Evolutionary conservation across 1,140 invertebrate genomes (phyloP).

Genomic region (Drosophila grimshawi): DNA sequence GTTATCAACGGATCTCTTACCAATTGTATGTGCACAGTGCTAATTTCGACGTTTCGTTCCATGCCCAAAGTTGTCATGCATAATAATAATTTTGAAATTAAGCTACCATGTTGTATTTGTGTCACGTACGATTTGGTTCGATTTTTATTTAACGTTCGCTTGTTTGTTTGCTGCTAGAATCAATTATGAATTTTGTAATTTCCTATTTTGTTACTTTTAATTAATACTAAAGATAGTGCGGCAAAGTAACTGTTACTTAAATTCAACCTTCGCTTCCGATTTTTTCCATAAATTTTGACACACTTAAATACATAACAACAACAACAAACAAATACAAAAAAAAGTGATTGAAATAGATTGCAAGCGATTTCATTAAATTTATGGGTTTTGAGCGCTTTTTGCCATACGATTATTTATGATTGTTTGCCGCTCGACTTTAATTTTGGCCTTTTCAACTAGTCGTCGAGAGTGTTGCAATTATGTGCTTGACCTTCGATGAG

Average conservation of each 20-base stretch:
- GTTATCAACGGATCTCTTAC: slow-evolving; percentile 1
- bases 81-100: slow-evolving; percentile 43
- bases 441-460: slow-evolving; percentile 26
- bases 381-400: slow-evolving; percentile 41
- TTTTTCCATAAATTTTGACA: slow-evolving; percentile 72
- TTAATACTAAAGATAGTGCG: slow-evolving; percentile 77
- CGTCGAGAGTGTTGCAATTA: slow-evolving; percentile 25
- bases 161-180: neutral
- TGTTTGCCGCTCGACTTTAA: slow-evolving; percentile 41
- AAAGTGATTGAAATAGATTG: slow-evolving; percentile 71
- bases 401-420: slow-evolving; percentile 62
- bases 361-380: slow-evolving; percentile 71
- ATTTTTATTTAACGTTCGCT: slow-evolving; percentile 9
- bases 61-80: slow-evolving; percentile 11
- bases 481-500: slow-evolving; percentile 22
- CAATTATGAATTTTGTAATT: slow-evolving; percentile 77
- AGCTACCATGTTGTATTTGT: slow-evolving; percentile 44
- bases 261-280: slow-evolving; percentile 61
- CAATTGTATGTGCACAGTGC: neutral
- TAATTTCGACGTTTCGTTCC: neutral
- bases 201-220: slow-evolving; percentile 74
- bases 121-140: slow-evolving; percentile 60
- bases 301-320: slow-evolving; percentile 41
- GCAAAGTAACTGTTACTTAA: slow-evolving; percentile 58
- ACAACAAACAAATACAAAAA: slow-evolving; percentile 26